These are phyloP conservation scores for Dendrocopos noguchii DNA, from an alignment of 2,113 vertebrate genomes.

Conservation along the genomic window DNA sequence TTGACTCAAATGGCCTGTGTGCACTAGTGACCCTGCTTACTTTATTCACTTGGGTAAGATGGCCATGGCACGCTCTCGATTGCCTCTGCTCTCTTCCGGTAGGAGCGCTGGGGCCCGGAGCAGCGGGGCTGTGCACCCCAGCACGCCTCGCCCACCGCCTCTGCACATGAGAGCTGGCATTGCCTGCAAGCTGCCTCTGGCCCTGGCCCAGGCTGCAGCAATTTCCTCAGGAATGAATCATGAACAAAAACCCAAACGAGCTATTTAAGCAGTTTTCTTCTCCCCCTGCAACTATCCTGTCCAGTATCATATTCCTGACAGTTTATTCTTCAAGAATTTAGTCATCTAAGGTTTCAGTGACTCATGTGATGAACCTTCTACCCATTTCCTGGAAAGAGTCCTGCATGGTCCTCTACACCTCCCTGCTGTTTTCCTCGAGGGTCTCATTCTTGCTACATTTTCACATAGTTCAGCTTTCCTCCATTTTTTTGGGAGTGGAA, in stretches of 20 bases:
- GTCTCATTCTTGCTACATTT: background rate
- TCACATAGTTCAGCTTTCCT: background rate
- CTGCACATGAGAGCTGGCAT: background rate
- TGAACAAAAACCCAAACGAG: background rate
- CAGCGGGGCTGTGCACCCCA: background rate
- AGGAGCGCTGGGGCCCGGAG: background rate
- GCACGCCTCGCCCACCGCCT: background rate
- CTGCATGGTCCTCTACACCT: background rate
- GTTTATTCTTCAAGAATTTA: constrained; percentile 57
- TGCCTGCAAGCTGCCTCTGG: background rate
- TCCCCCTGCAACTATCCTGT: background rate
- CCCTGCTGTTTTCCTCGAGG: constrained; percentile 2
- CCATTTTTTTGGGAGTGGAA: background rate
- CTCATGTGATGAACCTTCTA: constrained; percentile 53
- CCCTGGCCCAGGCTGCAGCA: background rate
- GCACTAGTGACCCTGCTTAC: background rate
- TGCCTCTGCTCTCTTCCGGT: background rate
- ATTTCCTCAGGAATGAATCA: constrained; percentile 62
- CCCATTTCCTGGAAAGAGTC: constrained; percentile 54
- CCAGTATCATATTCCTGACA: constrained; percentile 51
- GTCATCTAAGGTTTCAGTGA: constrained; percentile 57
- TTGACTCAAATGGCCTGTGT: background rate
- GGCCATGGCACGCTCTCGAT: background rate
- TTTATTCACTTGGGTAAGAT: background rate
- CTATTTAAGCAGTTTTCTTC: constrained; percentile 39